Percentiles rank a stretch among this genome's conserved stretches.
phyloP scores from a whole-genome alignment of 2,113 vertebrate species.

The Larimichthys polyactis region DNA sequence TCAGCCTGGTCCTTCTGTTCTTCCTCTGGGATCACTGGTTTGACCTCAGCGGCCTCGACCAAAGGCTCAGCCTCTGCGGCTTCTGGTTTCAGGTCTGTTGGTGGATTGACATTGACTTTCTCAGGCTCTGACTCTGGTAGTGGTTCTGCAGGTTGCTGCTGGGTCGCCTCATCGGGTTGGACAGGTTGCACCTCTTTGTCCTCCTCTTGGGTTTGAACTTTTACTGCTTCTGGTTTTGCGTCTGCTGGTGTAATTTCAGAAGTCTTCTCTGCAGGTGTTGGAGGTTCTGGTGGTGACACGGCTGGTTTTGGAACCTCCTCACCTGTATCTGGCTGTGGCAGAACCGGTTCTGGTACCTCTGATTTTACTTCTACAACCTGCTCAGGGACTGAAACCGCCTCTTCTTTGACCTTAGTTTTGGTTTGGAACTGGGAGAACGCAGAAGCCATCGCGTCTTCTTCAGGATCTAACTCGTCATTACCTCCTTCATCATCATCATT shows the following conservation, averaged over 20 bases:
- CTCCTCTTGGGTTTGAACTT: constrained; percentile 1
- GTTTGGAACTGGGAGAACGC: constrained; percentile 42
- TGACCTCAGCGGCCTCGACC: constrained; percentile 1
- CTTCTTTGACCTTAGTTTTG: constrained; percentile 31
- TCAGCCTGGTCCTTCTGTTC: neutral
- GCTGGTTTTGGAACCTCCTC: constrained; percentile 23
- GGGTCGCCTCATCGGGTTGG: neutral
- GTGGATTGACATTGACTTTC: neutral
- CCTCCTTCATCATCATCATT: neutral
- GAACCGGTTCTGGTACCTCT: constrained; percentile 9
- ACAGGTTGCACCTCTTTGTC: constrained; percentile 18
- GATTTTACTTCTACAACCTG: neutral
- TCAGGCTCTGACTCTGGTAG: constrained; percentile 1
- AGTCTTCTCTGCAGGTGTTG: neutral
- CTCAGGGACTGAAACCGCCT: constrained; percentile 11
- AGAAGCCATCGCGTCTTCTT: constrained; percentile 61
- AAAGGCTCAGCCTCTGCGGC: neutral
- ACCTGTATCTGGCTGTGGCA: neutral
- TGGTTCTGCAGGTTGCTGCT: neutral
- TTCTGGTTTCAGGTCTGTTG: constrained; percentile 13
- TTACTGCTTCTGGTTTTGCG: constrained; percentile 10
- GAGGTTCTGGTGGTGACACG: constrained; percentile 1
- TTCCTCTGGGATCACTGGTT: constrained; percentile 7
- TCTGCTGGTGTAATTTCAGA: constrained; percentile 4
- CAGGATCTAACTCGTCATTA: constrained; percentile 7